These are phyloP conservation scores for Avahi laniger DNA, from an alignment of 2,797 vertebrate genomes.

Conservation along the genomic window DNA sequence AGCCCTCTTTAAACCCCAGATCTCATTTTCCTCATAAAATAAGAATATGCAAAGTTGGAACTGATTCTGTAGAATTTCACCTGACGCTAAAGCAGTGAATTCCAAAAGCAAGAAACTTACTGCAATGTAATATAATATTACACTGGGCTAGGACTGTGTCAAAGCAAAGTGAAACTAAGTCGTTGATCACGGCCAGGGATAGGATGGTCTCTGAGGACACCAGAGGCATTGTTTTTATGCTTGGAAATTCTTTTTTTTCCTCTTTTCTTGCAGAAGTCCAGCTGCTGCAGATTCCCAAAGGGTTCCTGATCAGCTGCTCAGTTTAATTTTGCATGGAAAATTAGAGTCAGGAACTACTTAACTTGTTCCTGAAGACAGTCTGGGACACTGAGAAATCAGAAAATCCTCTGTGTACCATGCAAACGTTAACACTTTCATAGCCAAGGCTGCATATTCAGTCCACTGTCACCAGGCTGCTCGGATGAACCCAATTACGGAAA, in stretches of 20 bases:
- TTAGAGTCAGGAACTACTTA: constrained; percentile 55
- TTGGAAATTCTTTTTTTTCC: neutral
- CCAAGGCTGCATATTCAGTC: neutral
- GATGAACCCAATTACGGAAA: neutral
- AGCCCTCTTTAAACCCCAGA: neutral
- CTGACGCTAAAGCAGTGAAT: constrained; percentile 34
- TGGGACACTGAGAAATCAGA: constrained; percentile 35
- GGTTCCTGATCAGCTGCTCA: constrained; percentile 65
- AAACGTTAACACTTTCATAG: constrained; percentile 43
- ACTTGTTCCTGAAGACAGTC: constrained; percentile 51
- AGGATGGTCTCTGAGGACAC: neutral
- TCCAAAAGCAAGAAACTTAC: constrained; percentile 51
- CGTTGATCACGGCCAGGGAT: neutral
- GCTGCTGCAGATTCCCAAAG: constrained; percentile 48
- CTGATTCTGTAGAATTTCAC: constrained; percentile 42
- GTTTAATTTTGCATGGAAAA: constrained; percentile 69
- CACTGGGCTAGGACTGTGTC: neutral
- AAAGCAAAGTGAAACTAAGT: constrained; percentile 51
- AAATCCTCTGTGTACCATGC: neutral
- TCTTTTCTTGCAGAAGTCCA: constrained; percentile 3
- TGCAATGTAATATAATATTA: constrained; percentile 34
- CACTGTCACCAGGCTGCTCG: neutral
- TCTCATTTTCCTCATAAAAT: constrained; percentile 45
- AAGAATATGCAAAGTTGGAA: constrained; percentile 1
- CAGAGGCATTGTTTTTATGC: neutral